phyloP scores from a whole-genome alignment of 2,113 vertebrate genomes.

The Sceloporus tristichus region DNA sequence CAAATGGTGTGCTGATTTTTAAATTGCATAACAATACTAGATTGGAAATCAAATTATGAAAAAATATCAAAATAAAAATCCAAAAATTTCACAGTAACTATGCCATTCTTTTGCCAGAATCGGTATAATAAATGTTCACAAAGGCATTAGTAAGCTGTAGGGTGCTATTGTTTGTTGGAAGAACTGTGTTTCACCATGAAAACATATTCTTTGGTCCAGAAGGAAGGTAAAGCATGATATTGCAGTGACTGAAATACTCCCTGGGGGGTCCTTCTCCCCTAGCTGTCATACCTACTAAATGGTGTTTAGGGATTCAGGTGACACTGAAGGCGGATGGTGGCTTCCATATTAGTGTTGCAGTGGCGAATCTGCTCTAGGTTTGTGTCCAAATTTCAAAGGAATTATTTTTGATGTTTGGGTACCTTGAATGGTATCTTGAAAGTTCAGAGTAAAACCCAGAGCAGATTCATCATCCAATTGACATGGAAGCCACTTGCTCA shows the following conservation, averaged over 20 bases:
- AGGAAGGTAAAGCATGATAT: background rate
- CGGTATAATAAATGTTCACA: background rate
- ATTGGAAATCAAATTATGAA: background rate
- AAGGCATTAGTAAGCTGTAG: too few species aligned
- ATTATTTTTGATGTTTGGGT: too few species aligned
- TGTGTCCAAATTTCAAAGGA: too few species aligned
- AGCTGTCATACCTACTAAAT: background rate
- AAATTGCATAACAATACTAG: background rate
- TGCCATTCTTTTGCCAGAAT: background rate
- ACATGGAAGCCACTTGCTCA: too few species aligned
- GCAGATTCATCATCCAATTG: too few species aligned
- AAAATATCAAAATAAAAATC: background rate
- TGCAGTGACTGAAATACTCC: background rate
- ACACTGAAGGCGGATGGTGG: background rate
- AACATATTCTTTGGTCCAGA: background rate
- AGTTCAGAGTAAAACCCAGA: too few species aligned
- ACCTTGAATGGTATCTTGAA: too few species aligned
- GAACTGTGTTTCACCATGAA: background rate
- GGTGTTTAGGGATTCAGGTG: background rate
- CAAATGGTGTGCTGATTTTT: background rate
- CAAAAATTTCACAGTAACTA: too few species aligned
- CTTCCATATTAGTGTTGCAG: too few species aligned
- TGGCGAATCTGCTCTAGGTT: too few species aligned
- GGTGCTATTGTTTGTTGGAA: background rate
- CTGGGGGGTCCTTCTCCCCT: too few species aligned